Evolutionary conservation across 2,113 vertebrate species (phyloP).

Genomic region (Nematolebias whitei): DNA sequence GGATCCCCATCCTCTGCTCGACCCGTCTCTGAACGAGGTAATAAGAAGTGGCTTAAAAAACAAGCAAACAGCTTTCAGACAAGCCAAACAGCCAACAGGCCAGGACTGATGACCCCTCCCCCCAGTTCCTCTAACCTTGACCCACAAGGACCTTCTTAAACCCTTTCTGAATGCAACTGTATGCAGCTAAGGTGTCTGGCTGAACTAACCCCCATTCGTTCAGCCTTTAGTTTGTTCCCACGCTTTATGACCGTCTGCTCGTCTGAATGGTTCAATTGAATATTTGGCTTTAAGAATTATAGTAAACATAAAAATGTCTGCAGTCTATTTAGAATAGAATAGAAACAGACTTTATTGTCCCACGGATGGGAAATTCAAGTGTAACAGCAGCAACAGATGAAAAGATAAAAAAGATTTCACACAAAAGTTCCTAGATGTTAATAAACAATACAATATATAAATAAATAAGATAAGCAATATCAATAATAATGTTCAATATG

Average conservation of each 20-base stretch:
- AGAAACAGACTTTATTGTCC: too few relatives aligned
- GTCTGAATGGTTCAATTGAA: slow-evolving; percentile 59
- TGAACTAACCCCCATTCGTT: slow-evolving; percentile 69
- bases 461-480: too few relatives aligned
- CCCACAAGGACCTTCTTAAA: slow-evolving; percentile 77
- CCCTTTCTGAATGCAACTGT: slow-evolving; percentile 78
- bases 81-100: slow-evolving; percentile 49
- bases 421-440: too few relatives aligned
- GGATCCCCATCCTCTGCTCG: slow-evolving; percentile 46
- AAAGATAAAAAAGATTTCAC: too few relatives aligned
- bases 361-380: too few relatives aligned
- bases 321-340: neutral
- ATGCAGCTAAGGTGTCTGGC: slow-evolving; percentile 85
- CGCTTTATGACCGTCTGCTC: slow-evolving; percentile 58
- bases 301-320: neutral
- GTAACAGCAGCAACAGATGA: too few relatives aligned
- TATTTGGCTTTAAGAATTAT: slow-evolving; percentile 51
- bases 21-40: slow-evolving; percentile 65
- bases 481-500: too few relatives aligned
- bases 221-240: slow-evolving; percentile 72
- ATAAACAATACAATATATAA: too few relatives aligned
- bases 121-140: slow-evolving; percentile 83
- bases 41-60: slow-evolving; percentile 77
- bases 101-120: slow-evolving; percentile 28
- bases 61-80: slow-evolving; percentile 72